A percentile compares a stretch with the other conserved stretches of the same genome.
Conservation (phyloP, 2,888 invertebrate species). For the Chesias legatella region DNA sequence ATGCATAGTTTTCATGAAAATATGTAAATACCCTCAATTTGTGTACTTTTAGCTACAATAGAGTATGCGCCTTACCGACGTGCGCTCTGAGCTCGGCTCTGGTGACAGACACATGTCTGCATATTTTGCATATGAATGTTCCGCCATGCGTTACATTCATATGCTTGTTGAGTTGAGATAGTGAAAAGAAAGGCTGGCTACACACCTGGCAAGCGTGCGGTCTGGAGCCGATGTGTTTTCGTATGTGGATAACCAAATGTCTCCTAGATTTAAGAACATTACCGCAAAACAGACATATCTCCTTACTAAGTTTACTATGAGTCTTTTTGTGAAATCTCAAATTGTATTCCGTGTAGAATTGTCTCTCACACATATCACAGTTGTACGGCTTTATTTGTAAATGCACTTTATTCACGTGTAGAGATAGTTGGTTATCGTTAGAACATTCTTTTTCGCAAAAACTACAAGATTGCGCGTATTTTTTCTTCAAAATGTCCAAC, state of each 20-base stretch:
- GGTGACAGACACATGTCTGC: constrained; percentile 49
- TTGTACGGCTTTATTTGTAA: constrained; percentile 67
- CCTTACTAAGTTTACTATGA: constrained; percentile 49
- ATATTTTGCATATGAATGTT: constrained; percentile 54
- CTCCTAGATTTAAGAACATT: constrained; percentile 55
- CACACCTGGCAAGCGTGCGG: constrained; percentile 61
- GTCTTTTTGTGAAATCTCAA: constrained; percentile 57
- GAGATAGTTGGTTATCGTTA: constrained; percentile 56
- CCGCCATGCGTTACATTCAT: constrained; percentile 61
- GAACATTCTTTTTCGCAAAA: constrained; percentile 64
- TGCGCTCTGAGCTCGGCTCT: constrained; percentile 54
- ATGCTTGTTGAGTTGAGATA: constrained; percentile 45
- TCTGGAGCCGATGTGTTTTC: constrained; percentile 62
- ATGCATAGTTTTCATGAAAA: too few relatives aligned
- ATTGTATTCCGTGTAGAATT: constrained; percentile 63
- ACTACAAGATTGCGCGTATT: constrained; percentile 50
- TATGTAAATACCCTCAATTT: too few relatives aligned
- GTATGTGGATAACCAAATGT: constrained; percentile 59
- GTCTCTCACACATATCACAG: constrained; percentile 68
- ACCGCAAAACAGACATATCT: constrained; percentile 58
- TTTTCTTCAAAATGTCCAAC: constrained; percentile 37
- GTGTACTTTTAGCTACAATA: constrained; percentile 45
- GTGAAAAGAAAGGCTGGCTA: constrained; percentile 51
- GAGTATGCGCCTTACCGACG: constrained; percentile 47
- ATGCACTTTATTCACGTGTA: constrained; percentile 68